phyloP scores from a whole-genome alignment of 2,888 invertebrate species.

The Pseudococcus longispinus region DNA sequence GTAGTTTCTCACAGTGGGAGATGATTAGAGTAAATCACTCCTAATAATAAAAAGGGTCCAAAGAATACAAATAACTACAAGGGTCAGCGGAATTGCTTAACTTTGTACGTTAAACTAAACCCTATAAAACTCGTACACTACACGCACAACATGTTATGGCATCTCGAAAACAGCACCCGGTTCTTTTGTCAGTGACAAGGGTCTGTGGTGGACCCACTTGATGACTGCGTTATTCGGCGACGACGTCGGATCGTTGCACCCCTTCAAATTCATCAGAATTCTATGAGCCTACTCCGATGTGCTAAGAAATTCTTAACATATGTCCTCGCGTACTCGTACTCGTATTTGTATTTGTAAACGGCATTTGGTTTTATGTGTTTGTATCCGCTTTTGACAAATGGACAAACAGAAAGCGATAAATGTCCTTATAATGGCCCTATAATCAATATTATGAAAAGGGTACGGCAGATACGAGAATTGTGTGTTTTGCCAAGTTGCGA shows the following conservation, averaged over 20 bases:
- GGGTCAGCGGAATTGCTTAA: constrained; percentile 56
- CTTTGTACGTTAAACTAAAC: constrained; percentile 45
- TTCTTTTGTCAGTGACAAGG: constrained; percentile 56
- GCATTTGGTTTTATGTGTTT: constrained; percentile 46
- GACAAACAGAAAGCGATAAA: constrained; percentile 44
- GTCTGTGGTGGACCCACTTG: constrained; percentile 56
- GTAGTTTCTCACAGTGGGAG: constrained; percentile 48
- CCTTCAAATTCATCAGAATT: constrained; percentile 46
- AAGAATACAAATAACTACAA: constrained; percentile 51
- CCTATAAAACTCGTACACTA: too few species aligned
- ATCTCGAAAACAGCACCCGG: constrained; percentile 51
- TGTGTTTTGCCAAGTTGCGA: background rate
- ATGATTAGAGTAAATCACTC: constrained; percentile 57
- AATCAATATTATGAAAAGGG: constrained; percentile 23
- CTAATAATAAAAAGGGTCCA: constrained; percentile 49
- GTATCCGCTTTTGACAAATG: constrained; percentile 37
- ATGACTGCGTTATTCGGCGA: constrained; percentile 30
- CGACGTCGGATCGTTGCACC: constrained; percentile 8
- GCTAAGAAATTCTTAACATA: constrained; percentile 52
- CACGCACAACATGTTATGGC: constrained; percentile 48
- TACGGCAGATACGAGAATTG: background rate
- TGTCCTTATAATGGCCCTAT: constrained; percentile 12
- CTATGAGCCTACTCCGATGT: constrained; percentile 29
- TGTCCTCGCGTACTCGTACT: constrained; percentile 19
- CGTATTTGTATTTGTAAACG: constrained; percentile 7